A percentile compares a stretch with the other conserved stretches of the same genome.
Evolutionary conservation across 2,113 vertebrate genomes (phyloP).

Genomic region (Anas platyrhynchos): DNA sequence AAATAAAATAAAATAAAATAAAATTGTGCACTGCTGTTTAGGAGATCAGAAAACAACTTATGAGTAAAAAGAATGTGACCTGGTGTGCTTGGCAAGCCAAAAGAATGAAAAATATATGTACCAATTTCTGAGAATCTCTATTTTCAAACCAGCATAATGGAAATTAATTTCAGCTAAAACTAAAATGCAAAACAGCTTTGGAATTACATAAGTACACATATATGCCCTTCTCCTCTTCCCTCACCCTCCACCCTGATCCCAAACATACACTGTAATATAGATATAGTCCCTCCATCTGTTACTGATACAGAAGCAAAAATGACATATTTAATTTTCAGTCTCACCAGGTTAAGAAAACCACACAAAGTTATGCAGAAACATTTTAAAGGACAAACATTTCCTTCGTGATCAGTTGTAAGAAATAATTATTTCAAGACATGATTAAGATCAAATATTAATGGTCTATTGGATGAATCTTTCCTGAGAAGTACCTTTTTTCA

Average conservation of each 20-base stretch:
- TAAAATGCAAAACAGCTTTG: neutral
- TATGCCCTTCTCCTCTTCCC: rapidly evolving
- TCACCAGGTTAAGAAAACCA: neutral
- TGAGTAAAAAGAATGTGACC: conserved; percentile 9
- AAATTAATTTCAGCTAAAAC: neutral
- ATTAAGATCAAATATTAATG: neutral
- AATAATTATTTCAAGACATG: neutral
- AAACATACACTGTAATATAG: neutral
- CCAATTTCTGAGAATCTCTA: neutral
- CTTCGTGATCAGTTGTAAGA: neutral
- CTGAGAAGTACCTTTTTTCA: neutral
- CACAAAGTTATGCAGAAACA: neutral
- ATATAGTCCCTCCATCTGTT: neutral
- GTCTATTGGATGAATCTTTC: neutral
- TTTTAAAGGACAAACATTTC: neutral
- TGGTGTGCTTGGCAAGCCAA: neutral
- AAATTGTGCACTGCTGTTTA: neutral
- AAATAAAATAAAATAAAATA: neutral
- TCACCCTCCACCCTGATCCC: rapidly evolving
- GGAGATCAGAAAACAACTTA: conserved; percentile 39
- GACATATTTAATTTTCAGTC: neutral
- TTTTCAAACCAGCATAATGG: neutral
- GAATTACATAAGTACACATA: neutral
- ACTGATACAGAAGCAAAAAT: neutral
- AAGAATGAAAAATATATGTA: neutral